phyloP scores from a whole-genome alignment of 2,113 vertebrate genomes.

The Puntigrus tetrazona region DNA sequence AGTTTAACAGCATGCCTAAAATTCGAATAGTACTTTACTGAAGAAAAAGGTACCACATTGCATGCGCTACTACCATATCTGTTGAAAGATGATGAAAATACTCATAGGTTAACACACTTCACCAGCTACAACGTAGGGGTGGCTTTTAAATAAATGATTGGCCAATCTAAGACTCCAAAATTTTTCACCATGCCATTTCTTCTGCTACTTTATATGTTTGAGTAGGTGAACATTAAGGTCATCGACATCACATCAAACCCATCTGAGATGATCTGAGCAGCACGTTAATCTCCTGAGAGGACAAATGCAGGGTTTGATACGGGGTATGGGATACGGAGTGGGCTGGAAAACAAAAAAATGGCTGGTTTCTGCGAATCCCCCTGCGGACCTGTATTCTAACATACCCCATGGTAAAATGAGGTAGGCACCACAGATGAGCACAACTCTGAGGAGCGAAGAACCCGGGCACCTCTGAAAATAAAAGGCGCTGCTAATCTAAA shows the following conservation, averaged over 20 bases:
- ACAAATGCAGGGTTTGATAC: neutral
- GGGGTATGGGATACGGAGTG: neutral
- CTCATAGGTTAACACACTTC: neutral
- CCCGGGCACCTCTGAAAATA: neutral
- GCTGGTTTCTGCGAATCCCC: neutral
- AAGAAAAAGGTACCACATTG: neutral
- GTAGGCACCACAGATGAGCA: slow-evolving; percentile 17
- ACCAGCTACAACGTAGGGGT: neutral
- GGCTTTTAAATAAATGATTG: neutral
- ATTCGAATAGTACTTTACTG: neutral
- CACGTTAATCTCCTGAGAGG: slow-evolving; percentile 38
- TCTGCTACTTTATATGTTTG: neutral
- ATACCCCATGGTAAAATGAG: slow-evolving; percentile 22
- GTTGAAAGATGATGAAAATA: neutral
- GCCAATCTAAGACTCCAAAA: neutral
- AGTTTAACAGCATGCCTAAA: neutral
- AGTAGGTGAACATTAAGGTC: neutral
- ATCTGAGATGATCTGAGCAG: slow-evolving; percentile 33
- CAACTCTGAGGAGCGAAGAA: neutral
- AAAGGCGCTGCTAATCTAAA: slow-evolving; percentile 25
- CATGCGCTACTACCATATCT: neutral
- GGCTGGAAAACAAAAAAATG: neutral
- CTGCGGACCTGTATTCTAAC: neutral
- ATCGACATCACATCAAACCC: slow-evolving; percentile 8
- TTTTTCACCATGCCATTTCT: neutral